phyloP scores from a whole-genome alignment of 2,888 invertebrate species.

The Reticulitermes lucifugus region DNA sequence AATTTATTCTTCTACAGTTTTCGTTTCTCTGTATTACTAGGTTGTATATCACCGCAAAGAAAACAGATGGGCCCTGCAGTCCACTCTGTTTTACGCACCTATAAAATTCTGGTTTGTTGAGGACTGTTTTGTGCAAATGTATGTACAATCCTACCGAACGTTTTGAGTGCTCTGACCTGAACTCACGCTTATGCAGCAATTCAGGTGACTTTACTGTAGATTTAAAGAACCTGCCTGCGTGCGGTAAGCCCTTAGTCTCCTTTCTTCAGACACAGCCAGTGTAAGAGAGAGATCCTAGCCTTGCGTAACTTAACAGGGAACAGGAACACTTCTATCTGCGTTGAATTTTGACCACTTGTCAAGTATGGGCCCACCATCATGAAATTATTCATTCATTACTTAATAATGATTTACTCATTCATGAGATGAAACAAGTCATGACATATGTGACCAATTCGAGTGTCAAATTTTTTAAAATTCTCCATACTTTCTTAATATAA shows the following conservation, averaged over 20 bases:
- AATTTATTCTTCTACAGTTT: not conserved
- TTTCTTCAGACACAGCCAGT: not conserved
- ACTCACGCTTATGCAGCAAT: not conserved
- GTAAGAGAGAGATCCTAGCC: not conserved
- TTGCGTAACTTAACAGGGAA: too few species aligned
- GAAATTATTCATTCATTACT: too few species aligned
- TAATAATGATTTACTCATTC: too few species aligned
- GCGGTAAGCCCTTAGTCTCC: not conserved
- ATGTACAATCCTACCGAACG: conserved; percentile 18
- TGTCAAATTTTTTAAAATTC: too few species aligned
- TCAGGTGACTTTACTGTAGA: not conserved
- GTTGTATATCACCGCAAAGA: conserved; percentile 1
- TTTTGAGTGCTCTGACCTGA: conserved; percentile 2
- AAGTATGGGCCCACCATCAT: too few species aligned
- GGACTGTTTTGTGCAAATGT: conserved; percentile 8
- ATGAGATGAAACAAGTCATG: too few species aligned
- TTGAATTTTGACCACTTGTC: too few species aligned
- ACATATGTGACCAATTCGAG: too few species aligned
- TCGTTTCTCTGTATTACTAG: conserved; percentile 1
- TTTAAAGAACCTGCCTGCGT: not conserved
- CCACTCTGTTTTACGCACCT: not conserved
- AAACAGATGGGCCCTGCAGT: not conserved
- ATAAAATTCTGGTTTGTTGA: conserved; percentile 38
- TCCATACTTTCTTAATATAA: too few species aligned
- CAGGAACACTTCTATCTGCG: too few species aligned